Conservation (phyloP, 1,140 invertebrate genomes). For the Microplitis mediator region DNA sequence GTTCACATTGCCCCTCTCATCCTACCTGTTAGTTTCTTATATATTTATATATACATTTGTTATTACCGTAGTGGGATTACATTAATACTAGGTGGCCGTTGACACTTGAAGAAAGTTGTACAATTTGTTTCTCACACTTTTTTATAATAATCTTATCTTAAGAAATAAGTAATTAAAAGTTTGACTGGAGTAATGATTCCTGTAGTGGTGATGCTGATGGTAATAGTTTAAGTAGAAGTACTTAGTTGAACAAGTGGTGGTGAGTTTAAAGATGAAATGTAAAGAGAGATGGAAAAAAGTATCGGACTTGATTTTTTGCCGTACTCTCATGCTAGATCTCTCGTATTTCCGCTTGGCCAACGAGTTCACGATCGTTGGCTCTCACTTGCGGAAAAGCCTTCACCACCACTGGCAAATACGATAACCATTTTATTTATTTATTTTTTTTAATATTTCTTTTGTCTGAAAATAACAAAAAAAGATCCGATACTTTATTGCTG, state of each 20-base stretch:
- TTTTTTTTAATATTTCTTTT: background rate
- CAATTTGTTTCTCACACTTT: background rate
- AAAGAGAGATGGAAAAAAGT: background rate
- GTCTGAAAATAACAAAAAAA: background rate
- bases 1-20: too few species aligned
- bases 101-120: background rate
- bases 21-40: too few species aligned
- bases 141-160: constrained; percentile 12
- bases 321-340: background rate
- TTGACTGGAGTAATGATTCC: constrained; percentile 46
- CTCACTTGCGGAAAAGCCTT: background rate
- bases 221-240: background rate
- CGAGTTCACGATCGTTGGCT: constrained; percentile 14
- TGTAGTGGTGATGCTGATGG: background rate
- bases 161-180: constrained; percentile 55
- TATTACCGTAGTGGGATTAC: too few species aligned
- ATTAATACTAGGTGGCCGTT: background rate
- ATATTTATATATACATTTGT: too few species aligned
- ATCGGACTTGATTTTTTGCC: background rate
- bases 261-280: background rate
- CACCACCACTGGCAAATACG: background rate
- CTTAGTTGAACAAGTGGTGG: too few species aligned
- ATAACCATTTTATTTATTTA: constrained; percentile 8
- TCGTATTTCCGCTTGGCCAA: background rate
- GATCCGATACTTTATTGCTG: background rate